phyloP scores from a whole-genome alignment of 1,140 invertebrate species.

The Marisa cornuarietis region DNA sequence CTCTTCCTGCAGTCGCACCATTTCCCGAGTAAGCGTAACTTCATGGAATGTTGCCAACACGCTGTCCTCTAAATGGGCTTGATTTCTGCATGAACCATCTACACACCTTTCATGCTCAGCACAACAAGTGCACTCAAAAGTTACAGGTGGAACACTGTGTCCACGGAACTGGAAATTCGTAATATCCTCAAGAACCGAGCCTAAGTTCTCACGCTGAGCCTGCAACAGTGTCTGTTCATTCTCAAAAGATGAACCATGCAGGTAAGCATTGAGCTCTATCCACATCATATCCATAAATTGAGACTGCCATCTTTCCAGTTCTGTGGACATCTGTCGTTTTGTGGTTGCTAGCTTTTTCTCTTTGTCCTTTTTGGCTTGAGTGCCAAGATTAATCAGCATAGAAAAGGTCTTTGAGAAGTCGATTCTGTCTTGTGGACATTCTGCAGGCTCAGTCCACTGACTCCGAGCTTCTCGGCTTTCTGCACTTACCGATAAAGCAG shows the following conservation, averaged over 20 bases:
- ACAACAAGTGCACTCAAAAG: slow-evolving; percentile 13
- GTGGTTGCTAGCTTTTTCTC: slow-evolving; percentile 46
- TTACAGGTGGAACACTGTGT: not conserved
- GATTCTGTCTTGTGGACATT: slow-evolving; percentile 68
- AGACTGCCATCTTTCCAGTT: slow-evolving; percentile 87
- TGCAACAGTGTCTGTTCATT: slow-evolving; percentile 83
- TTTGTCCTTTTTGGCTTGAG: slow-evolving; percentile 69
- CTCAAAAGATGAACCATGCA: slow-evolving; percentile 75
- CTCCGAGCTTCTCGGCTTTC: slow-evolving; percentile 35
- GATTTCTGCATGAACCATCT: not conserved
- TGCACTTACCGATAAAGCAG: slow-evolving; percentile 30
- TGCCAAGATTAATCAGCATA: slow-evolving; percentile 78
- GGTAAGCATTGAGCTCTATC: slow-evolving; percentile 86
- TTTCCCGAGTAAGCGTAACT: slow-evolving; percentile 39
- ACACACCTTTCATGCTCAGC: not conserved
- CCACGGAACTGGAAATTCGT: slow-evolving; percentile 75
- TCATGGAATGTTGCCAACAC: slow-evolving; percentile 45
- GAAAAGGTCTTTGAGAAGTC: slow-evolving; percentile 78
- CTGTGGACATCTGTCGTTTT: slow-evolving; percentile 76
- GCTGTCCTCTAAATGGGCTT: slow-evolving; percentile 21
- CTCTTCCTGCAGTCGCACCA: slow-evolving; percentile 53
- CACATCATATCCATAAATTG: slow-evolving; percentile 89
- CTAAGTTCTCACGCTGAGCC: slow-evolving; percentile 77
- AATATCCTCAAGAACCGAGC: slow-evolving; percentile 78
- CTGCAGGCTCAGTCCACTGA: slow-evolving; percentile 41